Evolutionary conservation across 2,888 invertebrate species (phyloP).

Genomic region (Nephrotoma guestfalica): DNA sequence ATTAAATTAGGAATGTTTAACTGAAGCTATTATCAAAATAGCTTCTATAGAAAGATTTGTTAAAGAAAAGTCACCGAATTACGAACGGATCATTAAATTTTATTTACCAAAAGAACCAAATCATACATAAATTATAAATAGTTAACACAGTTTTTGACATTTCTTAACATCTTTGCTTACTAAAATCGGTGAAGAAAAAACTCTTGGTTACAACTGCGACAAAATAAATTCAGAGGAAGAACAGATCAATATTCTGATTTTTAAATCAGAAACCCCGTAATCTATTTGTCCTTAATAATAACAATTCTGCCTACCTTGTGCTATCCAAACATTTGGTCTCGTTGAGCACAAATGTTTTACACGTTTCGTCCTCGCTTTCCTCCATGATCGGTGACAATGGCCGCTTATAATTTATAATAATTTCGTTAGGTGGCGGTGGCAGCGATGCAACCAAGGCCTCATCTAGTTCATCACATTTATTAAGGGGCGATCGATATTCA

Average conservation of each 20-base stretch:
- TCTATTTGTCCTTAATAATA: not conserved
- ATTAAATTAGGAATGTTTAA: too few species aligned
- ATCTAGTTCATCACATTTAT: constrained; percentile 11
- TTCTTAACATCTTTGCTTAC: not conserved
- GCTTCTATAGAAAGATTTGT: too few species aligned
- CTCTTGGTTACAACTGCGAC: not conserved
- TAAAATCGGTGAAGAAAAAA: not conserved
- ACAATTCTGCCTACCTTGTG: constrained; percentile 13
- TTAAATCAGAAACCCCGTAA: not conserved
- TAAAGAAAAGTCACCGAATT: not conserved
- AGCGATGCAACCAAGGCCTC: constrained; percentile 1
- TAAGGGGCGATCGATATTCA: constrained; percentile 14
- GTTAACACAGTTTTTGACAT: not conserved
- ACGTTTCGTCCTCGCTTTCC: constrained; percentile 18
- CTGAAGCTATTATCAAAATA: too few species aligned
- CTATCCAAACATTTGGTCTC: constrained; percentile 17
- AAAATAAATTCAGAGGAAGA: not conserved
- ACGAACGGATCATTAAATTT: not conserved
- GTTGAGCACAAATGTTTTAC: constrained; percentile 16
- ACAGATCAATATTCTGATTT: not conserved
- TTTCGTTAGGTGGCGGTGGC: constrained; percentile 13
- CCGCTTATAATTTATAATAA: constrained; percentile 17
- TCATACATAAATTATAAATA: not conserved
- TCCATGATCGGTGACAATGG: constrained; percentile 17
- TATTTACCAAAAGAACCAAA: not conserved